Evolutionary conservation across 1,140 invertebrate genomes (phyloP).

Genomic region (Drosophila saltans): DNA sequence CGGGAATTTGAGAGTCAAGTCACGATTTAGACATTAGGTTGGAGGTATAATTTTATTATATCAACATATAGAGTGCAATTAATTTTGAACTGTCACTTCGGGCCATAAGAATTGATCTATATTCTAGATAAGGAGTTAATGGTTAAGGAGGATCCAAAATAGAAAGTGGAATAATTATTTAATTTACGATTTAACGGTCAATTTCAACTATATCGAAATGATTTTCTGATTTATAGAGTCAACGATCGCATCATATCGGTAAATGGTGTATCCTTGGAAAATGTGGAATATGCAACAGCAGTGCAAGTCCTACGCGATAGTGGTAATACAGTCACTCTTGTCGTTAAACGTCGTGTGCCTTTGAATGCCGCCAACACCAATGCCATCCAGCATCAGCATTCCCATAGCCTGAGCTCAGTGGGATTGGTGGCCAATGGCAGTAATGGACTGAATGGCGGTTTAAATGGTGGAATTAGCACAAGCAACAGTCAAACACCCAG

Average conservation of each 20-base stretch:
- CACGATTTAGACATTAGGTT: conserved; percentile 53
- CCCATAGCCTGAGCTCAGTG: conserved; percentile 83
- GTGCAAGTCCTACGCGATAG: conserved; percentile 95
- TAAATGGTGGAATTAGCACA: conserved; percentile 30
- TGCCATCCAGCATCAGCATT: conserved; percentile 84
- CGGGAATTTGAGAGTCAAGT: conserved; percentile 27
- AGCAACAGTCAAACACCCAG: conserved; percentile 41
- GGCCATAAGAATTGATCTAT: conserved; percentile 29
- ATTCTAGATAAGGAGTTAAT: conserved; percentile 7
- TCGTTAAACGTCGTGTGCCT: conserved; percentile 90
- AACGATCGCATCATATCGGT: conserved; percentile 98
- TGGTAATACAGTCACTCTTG: conserved; percentile 93
- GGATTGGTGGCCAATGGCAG: conserved; percentile 61
- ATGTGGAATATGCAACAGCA: conserved; percentile 97
- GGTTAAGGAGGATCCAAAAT: background rate
- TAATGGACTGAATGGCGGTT: conserved; percentile 26
- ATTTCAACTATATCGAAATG: too few species aligned
- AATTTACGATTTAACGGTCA: background rate
- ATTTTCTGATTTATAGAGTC: conserved; percentile 87
- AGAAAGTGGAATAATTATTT: too few species aligned
- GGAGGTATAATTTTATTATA: conserved; percentile 18
- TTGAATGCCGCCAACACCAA: conserved; percentile 49
- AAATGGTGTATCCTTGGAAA: conserved; percentile 97
- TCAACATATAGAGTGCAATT: conserved; percentile 21
- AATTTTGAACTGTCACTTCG: conserved; percentile 11